These are phyloP conservation scores for Felis catus DNA, from an alignment of 2,113 vertebrate species.

Conservation along the genomic window F.catus_Fca126_mat1.0 CM031420.1:15758501-15759000, in stretches of 20 bases:
- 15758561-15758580: background rate
- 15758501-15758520: background rate
- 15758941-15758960: background rate
- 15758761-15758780: background rate
- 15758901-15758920: background rate
- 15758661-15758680: background rate
- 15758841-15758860: background rate
- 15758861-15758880: background rate
- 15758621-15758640: background rate
- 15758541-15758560: background rate
- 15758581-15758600: background rate
- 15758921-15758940: background rate
- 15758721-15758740: background rate
- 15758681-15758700: background rate
- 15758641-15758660: background rate
- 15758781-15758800: background rate
- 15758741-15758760: background rate
- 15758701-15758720: background rate
- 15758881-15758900: background rate
- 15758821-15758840: background rate
- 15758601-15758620: background rate
- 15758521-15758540: too few species aligned
- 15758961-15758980: background rate
- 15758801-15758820: conserved; percentile 25
- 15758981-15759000: background rate